Conservation (phyloP, 2,797 vertebrate species). For the Novumbra hubbsi region DNA sequence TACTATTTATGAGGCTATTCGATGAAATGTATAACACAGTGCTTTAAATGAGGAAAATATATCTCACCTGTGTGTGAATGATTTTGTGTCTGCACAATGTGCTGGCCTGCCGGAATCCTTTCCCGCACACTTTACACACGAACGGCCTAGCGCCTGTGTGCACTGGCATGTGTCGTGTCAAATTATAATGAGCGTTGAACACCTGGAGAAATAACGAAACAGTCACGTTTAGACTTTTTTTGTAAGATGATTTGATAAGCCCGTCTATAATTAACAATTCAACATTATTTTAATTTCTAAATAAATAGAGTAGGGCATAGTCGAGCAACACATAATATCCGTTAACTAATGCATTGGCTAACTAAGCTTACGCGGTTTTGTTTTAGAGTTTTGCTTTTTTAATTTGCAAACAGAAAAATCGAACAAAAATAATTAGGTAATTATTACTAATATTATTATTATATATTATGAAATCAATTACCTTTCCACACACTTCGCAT, state of each 20-base stretch:
- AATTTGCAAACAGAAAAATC: neutral
- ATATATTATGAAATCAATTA: constrained; percentile 50
- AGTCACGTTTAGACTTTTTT: neutral
- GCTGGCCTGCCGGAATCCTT: constrained; percentile 86
- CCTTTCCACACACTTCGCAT: constrained; percentile 97
- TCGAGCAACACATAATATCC: neutral
- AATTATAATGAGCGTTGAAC: constrained; percentile 87
- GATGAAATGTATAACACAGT: neutral
- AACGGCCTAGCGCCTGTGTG: constrained; percentile 86
- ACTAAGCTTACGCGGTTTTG: neutral
- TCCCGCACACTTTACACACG: constrained; percentile 88
- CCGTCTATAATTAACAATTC: neutral
- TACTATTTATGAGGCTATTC: neutral
- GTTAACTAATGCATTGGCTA: too few species aligned
- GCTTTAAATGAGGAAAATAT: neutral
- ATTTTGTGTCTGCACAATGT: constrained; percentile 88
- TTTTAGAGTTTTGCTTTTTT: neutral
- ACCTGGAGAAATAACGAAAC: constrained; percentile 68
- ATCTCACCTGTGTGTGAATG: constrained; percentile 84
- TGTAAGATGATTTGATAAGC: neutral
- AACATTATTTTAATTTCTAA: neutral
- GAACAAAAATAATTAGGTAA: neutral
- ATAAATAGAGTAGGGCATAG: neutral
- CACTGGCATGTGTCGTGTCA: constrained; percentile 86
- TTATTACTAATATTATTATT: constrained; percentile 4